Base-by-base conservation (phyloP, 2,888 invertebrate genomes). In the Lymantria dispar region DNA sequence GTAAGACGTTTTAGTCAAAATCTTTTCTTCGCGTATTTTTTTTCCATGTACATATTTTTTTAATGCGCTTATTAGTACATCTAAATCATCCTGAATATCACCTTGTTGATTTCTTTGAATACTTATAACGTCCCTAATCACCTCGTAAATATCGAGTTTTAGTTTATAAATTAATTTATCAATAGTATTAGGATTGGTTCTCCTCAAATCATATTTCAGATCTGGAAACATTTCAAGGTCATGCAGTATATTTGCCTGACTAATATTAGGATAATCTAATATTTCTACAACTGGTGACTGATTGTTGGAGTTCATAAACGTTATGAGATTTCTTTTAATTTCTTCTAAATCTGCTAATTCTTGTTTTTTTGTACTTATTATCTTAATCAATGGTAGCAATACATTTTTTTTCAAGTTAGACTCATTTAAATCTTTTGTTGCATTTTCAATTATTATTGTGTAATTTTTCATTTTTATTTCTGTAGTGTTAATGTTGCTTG, bases 121-220 rank as follows among this genome's bases (percentile, higher is more conserved):
- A 10, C 43, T 51, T 13, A 66, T 51, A 11, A 85, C 59, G 53
- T 84, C 82, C 62, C 44, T 72, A 22, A 85, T 63, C 1, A 84
- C 80, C 64, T 79, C 76, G 29, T 74, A 73, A 30, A 87, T 74
- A 52, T 87, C 83, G 29, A 45, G 60, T 73, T 80, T 82, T n/a
- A 87, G 55, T 64, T 83, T 85, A 7, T 58, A 57, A 8, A 76
- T 39, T n/a, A 75, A 69, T 46, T 73, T 75, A 3, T 78, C 65
- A 33, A 70, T 42, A 1, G 50, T 40, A 47, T 61, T 57, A 2
- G 52, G 45, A 41, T 68, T 66, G 1, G 45, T 54, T 57, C 58
- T 74, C 58, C 70, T 70, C 22, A 65, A 53, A 44, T 69, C 56
- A 33, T 50, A 15, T 22, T 52, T 50, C 22, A 52, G 48, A 13